Conservation (phyloP, 1,140 invertebrate species). For the Pinna nobilis region DNA sequence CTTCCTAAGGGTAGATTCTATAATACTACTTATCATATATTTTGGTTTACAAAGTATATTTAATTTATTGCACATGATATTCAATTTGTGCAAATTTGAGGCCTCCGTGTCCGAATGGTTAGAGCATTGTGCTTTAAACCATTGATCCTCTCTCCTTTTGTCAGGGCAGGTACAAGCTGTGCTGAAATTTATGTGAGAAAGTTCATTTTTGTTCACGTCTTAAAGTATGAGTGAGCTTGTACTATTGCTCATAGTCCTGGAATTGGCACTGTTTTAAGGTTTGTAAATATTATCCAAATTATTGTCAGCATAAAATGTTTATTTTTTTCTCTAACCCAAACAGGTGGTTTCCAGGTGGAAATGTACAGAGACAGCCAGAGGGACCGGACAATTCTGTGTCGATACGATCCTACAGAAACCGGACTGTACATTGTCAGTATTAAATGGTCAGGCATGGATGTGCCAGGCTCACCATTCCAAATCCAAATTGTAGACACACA, state of each 20-base stretch:
- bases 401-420: constrained; percentile 96
- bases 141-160: background rate
- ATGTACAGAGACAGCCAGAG: constrained; percentile 99
- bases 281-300: background rate
- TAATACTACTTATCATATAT: no score
- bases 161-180: background rate
- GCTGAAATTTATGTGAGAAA: background rate
- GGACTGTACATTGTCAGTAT: constrained; percentile 99
- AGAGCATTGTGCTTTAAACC: no score
- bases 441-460: constrained; percentile 98
- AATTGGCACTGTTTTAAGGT: background rate
- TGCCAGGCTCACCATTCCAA: constrained; percentile 93
- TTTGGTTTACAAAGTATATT: no score
- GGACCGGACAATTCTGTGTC: constrained; percentile 97
- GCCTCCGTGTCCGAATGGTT: no score
- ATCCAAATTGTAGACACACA: constrained; percentile 86
- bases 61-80: no score
- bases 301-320: background rate
- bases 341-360: constrained; percentile 97
- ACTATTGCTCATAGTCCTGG: background rate
- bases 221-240: background rate
- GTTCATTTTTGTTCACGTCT: background rate
- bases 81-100: no score
- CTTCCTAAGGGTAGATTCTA: no score
- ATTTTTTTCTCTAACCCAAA: constrained; percentile 32